Percentiles rank a stretch among this genome's conserved stretches.
These are phyloP conservation scores for Bos javanicus DNA, from an alignment of 2,113 vertebrate species.

Conservation along the genomic window DNA sequence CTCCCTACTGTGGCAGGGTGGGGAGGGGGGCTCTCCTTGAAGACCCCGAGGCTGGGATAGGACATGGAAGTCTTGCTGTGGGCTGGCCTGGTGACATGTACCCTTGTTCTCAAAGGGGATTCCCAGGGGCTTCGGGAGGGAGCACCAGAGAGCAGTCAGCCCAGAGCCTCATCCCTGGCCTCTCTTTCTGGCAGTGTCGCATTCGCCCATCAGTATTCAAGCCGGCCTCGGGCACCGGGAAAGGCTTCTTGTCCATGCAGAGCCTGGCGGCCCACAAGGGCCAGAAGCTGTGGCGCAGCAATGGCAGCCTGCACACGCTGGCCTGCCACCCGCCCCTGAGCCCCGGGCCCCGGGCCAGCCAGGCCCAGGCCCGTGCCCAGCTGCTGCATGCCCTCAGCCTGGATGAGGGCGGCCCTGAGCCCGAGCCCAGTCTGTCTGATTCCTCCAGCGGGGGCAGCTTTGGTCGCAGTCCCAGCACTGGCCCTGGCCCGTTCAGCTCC, in stretches of 20 bases:
- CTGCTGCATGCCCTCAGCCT: conserved; percentile 84
- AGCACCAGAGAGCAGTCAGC: background rate
- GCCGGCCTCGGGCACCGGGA: conserved; percentile 82
- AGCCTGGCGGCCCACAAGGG: conserved; percentile 90
- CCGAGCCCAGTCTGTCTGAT: conserved; percentile 91
- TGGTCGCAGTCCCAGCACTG: conserved; percentile 86
- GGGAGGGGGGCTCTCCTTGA: background rate
- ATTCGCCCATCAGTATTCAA: conserved; percentile 95
- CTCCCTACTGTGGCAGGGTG: background rate
- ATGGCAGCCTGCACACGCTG: conserved; percentile 88
- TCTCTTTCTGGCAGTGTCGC: conserved; percentile 82
- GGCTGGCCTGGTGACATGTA: background rate
- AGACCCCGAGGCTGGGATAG: rapidly evolving
- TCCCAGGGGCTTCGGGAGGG: background rate
- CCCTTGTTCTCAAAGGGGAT: background rate
- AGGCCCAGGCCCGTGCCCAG: conserved; percentile 75
- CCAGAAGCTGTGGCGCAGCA: conserved; percentile 90
- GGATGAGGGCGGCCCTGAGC: conserved; percentile 88
- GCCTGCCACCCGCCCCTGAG: conserved; percentile 84
- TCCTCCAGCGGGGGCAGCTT: conserved; percentile 93
- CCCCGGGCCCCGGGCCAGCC: conserved; percentile 70
- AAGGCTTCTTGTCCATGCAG: conserved; percentile 95
- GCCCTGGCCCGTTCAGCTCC: conserved; percentile 91
- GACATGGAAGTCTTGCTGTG: rapidly evolving
- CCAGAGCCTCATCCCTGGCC: background rate